These are phyloP conservation scores for Drosophila longiperda DNA, from an alignment of 2,888 invertebrate genomes.

Conservation along the genomic window DNA sequence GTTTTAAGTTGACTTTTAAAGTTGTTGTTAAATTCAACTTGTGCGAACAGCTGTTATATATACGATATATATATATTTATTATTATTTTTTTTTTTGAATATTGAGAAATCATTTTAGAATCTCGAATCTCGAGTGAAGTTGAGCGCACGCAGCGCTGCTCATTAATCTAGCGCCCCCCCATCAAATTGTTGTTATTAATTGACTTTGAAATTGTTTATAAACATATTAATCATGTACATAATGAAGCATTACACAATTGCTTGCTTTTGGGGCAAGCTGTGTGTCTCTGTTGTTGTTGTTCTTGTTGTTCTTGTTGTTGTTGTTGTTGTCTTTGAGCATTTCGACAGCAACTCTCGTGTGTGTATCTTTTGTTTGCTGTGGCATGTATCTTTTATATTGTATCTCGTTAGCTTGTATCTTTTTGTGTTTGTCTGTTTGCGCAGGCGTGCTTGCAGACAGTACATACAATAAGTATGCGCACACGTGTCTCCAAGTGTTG, in stretches of 20 bases:
- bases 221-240: slow-evolving; percentile 78
- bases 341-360: slow-evolving; percentile 28
- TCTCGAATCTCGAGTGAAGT: not conserved
- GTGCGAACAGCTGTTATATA: slow-evolving; percentile 30
- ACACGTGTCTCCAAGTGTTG: slow-evolving; percentile 51
- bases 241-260: slow-evolving; percentile 76
- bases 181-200: slow-evolving; percentile 61
- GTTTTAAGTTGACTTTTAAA: not conserved
- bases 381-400: slow-evolving; percentile 46
- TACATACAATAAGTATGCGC: slow-evolving; percentile 40
- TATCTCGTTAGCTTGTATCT: slow-evolving; percentile 55
- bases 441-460: slow-evolving; percentile 67
- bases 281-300: slow-evolving; percentile 4
- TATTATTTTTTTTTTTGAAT: not conserved
- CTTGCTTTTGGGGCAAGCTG: slow-evolving; percentile 29
- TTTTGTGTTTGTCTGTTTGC: slow-evolving; percentile 42
- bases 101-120: not conserved
- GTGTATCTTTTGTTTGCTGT: slow-evolving; percentile 26
- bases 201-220: slow-evolving; percentile 77
- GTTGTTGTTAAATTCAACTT: not conserved
- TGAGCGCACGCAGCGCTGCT: slow-evolving; percentile 13
- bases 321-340: slow-evolving; percentile 15
- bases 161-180: slow-evolving; percentile 61
- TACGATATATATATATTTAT: not conserved
- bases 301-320: slow-evolving; percentile 2